These are phyloP conservation scores for Corbicula japonica DNA, from an alignment of 2,888 invertebrate genomes.

Conservation along the genomic window DNA sequence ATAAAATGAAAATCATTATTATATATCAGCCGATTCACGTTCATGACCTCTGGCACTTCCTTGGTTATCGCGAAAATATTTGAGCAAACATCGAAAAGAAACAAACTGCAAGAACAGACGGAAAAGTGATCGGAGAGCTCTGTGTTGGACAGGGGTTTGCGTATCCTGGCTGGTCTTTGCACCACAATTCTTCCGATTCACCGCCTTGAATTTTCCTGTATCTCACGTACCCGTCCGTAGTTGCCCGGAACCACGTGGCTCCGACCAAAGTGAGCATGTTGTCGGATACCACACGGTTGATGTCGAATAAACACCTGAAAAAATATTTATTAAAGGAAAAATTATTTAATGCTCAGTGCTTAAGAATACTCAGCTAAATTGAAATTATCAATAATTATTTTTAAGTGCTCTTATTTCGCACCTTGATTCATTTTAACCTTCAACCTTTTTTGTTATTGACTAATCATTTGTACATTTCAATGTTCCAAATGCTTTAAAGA, in stretches of 20 bases:
- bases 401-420: background rate
- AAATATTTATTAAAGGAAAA: no score
- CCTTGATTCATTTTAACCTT: background rate
- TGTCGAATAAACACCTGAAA: constrained; percentile 63
- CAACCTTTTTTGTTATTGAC: background rate
- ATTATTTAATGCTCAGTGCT: no score
- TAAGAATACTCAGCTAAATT: no score
- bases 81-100: background rate
- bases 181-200: constrained; percentile 14
- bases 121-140: constrained; percentile 5
- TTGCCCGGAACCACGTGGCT: constrained; percentile 57
- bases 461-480: no score
- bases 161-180: constrained; percentile 32
- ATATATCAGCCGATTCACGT: no score
- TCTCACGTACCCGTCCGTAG: constrained; percentile 49
- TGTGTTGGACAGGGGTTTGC: background rate
- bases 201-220: constrained; percentile 32
- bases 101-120: background rate
- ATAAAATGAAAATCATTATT: no score
- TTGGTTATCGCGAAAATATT: no score
- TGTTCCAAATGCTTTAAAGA: no score
- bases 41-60: no score
- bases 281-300: constrained; percentile 42
- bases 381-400: no score
- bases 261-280: constrained; percentile 59